Conservation (phyloP, 2,888 invertebrate species). For the Hedya salicella region DNA sequence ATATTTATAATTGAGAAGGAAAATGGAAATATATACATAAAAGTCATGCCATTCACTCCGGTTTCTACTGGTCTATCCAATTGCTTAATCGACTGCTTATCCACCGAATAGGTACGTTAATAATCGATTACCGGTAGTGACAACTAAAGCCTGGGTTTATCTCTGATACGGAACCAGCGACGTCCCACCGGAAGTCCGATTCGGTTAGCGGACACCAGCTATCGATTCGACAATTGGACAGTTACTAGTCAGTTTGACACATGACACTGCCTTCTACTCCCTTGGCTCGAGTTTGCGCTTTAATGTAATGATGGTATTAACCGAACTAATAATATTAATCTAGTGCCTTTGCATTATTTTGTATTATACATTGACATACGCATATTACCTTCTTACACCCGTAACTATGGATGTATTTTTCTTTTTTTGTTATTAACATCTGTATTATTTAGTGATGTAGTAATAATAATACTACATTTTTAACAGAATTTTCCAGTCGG, state of each 20-base stretch:
- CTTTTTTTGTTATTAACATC: too few species aligned
- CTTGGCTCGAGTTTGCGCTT: constrained; percentile 9
- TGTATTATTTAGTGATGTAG: too few species aligned
- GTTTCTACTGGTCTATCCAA: too few species aligned
- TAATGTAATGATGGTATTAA: constrained; percentile 14
- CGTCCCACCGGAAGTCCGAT: constrained; percentile 60
- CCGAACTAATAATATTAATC: background rate
- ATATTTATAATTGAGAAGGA: too few species aligned
- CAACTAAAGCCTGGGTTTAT: constrained; percentile 39
- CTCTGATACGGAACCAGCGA: constrained; percentile 45
- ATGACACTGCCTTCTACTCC: constrained; percentile 57
- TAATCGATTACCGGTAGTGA: constrained; percentile 22
- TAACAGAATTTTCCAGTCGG: too few species aligned
- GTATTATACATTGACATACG: background rate
- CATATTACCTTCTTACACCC: too few species aligned
- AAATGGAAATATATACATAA: too few species aligned
- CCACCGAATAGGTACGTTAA: constrained; percentile 16
- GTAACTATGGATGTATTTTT: too few species aligned
- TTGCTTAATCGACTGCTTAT: background rate
- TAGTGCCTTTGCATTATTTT: background rate
- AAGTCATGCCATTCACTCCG: too few species aligned
- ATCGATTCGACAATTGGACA: constrained; percentile 68
- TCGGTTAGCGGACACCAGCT: constrained; percentile 58
- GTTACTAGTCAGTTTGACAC: constrained; percentile 68
- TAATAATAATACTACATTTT: too few species aligned